Evolutionary conservation across 64 coral and sea anemone genomes (phyloP), one percentile per base, ranked within the genome.

Genomic region (Catalaphyllia jardinei): DNA sequence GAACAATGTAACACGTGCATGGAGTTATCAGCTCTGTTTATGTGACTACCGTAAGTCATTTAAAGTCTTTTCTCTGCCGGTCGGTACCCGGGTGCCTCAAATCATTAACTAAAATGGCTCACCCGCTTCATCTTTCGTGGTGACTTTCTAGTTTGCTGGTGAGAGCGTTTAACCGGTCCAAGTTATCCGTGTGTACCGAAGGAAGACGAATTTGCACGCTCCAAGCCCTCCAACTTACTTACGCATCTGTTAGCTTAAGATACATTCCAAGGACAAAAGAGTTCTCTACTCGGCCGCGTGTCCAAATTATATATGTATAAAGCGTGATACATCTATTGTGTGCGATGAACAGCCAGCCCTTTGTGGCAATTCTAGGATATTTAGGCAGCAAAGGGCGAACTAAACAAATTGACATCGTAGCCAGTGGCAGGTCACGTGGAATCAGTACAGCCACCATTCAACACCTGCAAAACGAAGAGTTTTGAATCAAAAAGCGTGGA

Each of bases 241-340:
- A 46, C 42, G 38, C 95, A 97, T 97, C 95, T 97, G 95, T 93
- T 97, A 86, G 91, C 91, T 93, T 97, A 80, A 82, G 95, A 91
- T 75, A 97, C 92, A 97, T 97, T 96, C 88, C 83, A 79, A 80
- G 87, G 87, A 97, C 95, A 97, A 97, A 97, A 71, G 94, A 71
- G 79, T 83, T 78, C 80, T 51, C 91, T 90, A 91, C 55, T 76
- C 76, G 64, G 90, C 95, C 91, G 95, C 95, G 95, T 97, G 95
- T 89, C 89, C 83, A 86, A 90, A 89, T 97, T 86, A 89, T 81
- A 74, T 93, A 93, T 97, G 95, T 97, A 93, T 79, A 93, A 97
- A 91, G 92, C 83, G 88, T 88, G 95, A 97, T 93, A 93, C 88
- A 51, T 60, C 71, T 84, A 83, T 96, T 91, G 91, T 97, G 89